Evolutionary conservation across 2,797 vertebrate genomes (phyloP).

Genomic region (Linurgus olivaceus): DNA sequence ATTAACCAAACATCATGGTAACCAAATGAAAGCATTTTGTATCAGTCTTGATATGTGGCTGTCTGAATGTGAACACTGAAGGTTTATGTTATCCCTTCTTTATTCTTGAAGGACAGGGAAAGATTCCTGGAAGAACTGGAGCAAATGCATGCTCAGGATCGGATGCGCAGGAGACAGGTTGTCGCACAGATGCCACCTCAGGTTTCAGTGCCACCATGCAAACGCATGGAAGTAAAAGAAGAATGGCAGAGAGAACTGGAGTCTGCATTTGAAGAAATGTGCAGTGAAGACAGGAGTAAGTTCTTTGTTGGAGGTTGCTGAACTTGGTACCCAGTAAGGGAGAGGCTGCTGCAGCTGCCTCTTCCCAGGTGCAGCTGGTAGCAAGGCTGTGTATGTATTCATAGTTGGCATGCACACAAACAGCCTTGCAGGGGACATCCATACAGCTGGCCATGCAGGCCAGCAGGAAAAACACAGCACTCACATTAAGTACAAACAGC

Average conservation of each 20-base stretch:
- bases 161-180: conserved; percentile 80
- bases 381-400: neutral
- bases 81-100: neutral
- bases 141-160: conserved; percentile 86
- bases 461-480: neutral
- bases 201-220: conserved; percentile 82
- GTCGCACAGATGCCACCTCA: conserved; percentile 83
- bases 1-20: neutral
- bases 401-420: rapidly evolving
- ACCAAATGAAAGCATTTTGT: neutral
- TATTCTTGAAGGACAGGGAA: conserved; percentile 80
- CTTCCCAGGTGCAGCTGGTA: neutral
- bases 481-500: neutral
- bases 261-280: conserved; percentile 93
- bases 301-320: neutral
- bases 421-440: neutral
- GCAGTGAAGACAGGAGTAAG: conserved; percentile 84
- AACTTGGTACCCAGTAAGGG: neutral
- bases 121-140: conserved; percentile 85
- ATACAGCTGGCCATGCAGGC: neutral
- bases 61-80: neutral
- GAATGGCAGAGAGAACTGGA: conserved; percentile 91
- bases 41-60: neutral
- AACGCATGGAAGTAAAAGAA: conserved; percentile 78
- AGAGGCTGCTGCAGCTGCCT: neutral